Conservation (phyloP, 2,797 vertebrate genomes). For the Myotis planiceps region DNA sequence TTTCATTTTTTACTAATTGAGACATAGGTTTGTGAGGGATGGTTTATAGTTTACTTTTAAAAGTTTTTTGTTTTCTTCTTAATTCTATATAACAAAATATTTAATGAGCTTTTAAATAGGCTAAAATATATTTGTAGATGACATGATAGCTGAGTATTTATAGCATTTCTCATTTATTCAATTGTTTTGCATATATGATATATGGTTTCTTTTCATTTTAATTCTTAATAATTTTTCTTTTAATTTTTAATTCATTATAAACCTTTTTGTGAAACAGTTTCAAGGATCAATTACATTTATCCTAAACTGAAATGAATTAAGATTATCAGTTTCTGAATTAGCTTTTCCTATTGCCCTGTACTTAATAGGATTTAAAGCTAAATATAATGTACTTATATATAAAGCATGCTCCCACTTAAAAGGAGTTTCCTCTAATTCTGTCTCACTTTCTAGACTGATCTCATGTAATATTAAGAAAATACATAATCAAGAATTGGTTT, state of each 20-base stretch:
- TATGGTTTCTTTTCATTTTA: slow-evolving; percentile 43
- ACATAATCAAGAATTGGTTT: slow-evolving; percentile 61
- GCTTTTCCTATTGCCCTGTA: not conserved
- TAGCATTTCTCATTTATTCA: not conserved
- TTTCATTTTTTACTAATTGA: slow-evolving; percentile 21
- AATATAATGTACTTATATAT: not conserved
- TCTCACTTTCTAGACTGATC: not conserved
- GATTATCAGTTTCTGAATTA: slow-evolving; percentile 19
- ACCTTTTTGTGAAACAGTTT: slow-evolving; percentile 5
- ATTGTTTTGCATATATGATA: not conserved
- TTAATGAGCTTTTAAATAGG: slow-evolving; percentile 13
- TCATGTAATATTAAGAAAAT: slow-evolving; percentile 48
- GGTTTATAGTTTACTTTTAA: slow-evolving; percentile 34
- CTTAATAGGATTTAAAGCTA: slow-evolving; percentile 31
- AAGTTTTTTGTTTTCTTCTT: not conserved
- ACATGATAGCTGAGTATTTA: not conserved
- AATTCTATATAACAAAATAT: not conserved
- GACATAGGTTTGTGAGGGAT: not conserved
- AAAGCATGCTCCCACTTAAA: not conserved
- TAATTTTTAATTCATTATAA: slow-evolving; percentile 18
- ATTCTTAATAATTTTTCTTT: slow-evolving; percentile 10
- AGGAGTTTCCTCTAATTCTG: slow-evolving; percentile 10
- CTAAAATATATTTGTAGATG: not conserved
- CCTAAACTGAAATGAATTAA: slow-evolving; percentile 3
- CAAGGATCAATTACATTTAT: not conserved